These are phyloP conservation scores for Cantharis flavilabris DNA, from an alignment of 2,888 invertebrate species.

Conservation along the genomic window DNA sequence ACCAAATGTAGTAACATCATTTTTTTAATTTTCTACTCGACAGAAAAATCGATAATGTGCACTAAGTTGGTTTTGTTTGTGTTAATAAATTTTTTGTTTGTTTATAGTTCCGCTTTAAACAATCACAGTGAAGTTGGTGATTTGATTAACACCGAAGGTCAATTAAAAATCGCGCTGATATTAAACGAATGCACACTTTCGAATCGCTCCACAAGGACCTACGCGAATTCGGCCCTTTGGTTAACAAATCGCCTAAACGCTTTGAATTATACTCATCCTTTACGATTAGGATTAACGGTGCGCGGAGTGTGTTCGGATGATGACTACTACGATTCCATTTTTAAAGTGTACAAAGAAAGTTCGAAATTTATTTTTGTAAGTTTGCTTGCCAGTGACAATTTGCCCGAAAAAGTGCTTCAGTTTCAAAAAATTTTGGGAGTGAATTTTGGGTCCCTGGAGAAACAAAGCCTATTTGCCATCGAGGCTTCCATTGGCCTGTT, in stretches of 20 bases:
- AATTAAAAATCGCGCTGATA: slow-evolving; percentile 46
- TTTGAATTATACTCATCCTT: slow-evolving; percentile 38
- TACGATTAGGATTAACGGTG: slow-evolving; percentile 43
- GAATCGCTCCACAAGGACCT: slow-evolving; percentile 36
- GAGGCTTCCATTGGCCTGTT: slow-evolving; percentile 45
- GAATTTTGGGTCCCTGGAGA: slow-evolving; percentile 32
- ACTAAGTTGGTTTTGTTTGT: background rate
- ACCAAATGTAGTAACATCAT: background rate
- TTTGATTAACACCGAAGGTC: slow-evolving; percentile 39
- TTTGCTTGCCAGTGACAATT: slow-evolving; percentile 36
- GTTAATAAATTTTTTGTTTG: background rate
- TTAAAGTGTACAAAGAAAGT: slow-evolving; percentile 41
- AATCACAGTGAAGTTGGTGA: background rate
- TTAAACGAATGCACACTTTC: slow-evolving; percentile 41
- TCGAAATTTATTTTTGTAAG: slow-evolving; percentile 40
- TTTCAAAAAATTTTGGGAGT: slow-evolving; percentile 45
- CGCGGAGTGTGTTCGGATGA: slow-evolving; percentile 45
- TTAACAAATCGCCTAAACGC: slow-evolving; percentile 46
- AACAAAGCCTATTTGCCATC: slow-evolving; percentile 37
- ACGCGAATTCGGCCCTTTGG: slow-evolving; percentile 49
- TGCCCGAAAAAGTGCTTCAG: slow-evolving; percentile 36
- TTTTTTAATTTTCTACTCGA: background rate
- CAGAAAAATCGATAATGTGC: background rate
- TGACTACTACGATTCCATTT: slow-evolving; percentile 44
- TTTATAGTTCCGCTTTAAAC: background rate